phyloP scores from a whole-genome alignment of 2,888 invertebrate genomes.

The Chrysodeixis includens region DNA sequence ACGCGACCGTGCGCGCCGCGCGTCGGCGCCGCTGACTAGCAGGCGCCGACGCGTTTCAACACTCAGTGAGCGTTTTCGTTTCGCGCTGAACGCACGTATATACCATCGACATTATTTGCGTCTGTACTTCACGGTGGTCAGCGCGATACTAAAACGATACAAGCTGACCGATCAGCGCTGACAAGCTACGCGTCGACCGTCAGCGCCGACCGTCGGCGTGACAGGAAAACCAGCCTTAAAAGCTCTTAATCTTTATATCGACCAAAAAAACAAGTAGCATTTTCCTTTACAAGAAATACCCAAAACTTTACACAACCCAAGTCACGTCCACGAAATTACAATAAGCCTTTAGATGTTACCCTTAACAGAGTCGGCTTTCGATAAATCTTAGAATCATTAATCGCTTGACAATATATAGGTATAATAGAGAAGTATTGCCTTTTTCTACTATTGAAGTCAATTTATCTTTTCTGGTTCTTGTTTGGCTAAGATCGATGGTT shows the following conservation, averaged over 20 bases:
- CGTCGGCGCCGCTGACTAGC: too few species aligned
- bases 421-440: not conserved
- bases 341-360: not conserved
- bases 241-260: not conserved
- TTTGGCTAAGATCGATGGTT: not conserved
- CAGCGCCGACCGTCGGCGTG: too few species aligned
- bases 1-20: too few species aligned
- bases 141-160: too few species aligned
- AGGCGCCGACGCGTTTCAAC: too few species aligned
- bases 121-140: too few species aligned
- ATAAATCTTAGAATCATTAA: not conserved
- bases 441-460: conserved; percentile 2
- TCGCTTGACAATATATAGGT: not conserved
- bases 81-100: too few species aligned
- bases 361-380: not conserved
- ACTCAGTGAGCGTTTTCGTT: too few species aligned
- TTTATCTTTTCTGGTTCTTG: not conserved
- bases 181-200: too few species aligned
- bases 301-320: not conserved
- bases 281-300: not conserved
- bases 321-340: not conserved
- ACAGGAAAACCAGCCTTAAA: too few species aligned
- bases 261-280: not conserved
- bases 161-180: too few species aligned
- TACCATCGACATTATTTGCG: too few species aligned